Percentiles rank a stretch among this genome's conserved stretches.
These are phyloP conservation scores for chimpanzee (Pan troglodytes) DNA, from an alignment of 2,113 vertebrate species.

Conservation along the genomic window NHGRI_mPanTro3-v2.1_pri NC_072409.2:64886001-64886500, in stretches of 20 bases:
- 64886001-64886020: slow-evolving; percentile 15
- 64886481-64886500: neutral
- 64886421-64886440: neutral
- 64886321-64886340: neutral
- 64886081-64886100: neutral
- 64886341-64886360: neutral
- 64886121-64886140: neutral
- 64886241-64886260: neutral
- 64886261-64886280: neutral
- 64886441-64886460: neutral
- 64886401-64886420: neutral
- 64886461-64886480: slow-evolving; percentile 4
- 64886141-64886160: neutral
- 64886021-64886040: slow-evolving; percentile 21
- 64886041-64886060: slow-evolving; percentile 12
- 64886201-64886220: neutral
- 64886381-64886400: neutral
- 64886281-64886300: neutral
- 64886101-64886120: neutral
- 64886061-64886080: neutral
- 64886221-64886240: neutral
- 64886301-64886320: neutral
- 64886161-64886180: slow-evolving; percentile 35
- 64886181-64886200: neutral
- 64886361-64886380: neutral